Base-by-base conservation (phyloP, 2,888 invertebrate species). In the Drosophila quinaria region DNA sequence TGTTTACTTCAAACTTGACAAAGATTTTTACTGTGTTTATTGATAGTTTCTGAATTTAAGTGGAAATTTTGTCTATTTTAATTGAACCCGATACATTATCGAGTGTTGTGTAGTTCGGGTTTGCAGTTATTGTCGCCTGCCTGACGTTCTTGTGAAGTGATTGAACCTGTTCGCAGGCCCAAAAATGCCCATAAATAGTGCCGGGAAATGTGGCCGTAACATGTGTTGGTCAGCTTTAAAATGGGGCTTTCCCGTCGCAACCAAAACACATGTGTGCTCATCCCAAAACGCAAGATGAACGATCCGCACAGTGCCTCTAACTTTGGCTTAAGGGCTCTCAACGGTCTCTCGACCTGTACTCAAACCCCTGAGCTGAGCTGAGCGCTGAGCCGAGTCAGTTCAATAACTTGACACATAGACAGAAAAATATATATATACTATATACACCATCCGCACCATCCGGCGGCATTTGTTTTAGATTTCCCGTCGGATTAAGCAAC, bases 401-500 rank as follows among this genome's bases (percentile, higher is more conserved):
- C 82, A 84, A 84, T 76, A 83, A 81, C 84, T 80, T 66, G 64
- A 61, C 60, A n/a, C 22, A 69, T 66, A 58, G 5, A 44, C 42
- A 44, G 61, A 33, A 41, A 50, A 19, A 25, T 37, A 54, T 58
- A 44, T 11, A 33, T 46, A 22, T 11, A 42, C 13, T 17, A 55
- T 17, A 51, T 13, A 42, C 31, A 29, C 60, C 55, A 39, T 22
- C 13, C 37, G 39, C 69, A 75, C 67, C 72, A 77, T 78, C 65
- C 74, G 81, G 63, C 76, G 70, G 72, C 76, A 77, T 78, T 82
- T 83, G 87, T 87, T 87, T 84, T 87, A 87, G 87, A 84, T 87
- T 87, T 87, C 84, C 87, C 87, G 77, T 77, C 77, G 84, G 87
- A 87, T 87, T 87, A 87, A 74, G 86, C 78, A 86, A 87, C 84